Evolutionary conservation across 2,113 vertebrate genomes (phyloP).

Genomic region (Chaetops frenatus): DNA sequence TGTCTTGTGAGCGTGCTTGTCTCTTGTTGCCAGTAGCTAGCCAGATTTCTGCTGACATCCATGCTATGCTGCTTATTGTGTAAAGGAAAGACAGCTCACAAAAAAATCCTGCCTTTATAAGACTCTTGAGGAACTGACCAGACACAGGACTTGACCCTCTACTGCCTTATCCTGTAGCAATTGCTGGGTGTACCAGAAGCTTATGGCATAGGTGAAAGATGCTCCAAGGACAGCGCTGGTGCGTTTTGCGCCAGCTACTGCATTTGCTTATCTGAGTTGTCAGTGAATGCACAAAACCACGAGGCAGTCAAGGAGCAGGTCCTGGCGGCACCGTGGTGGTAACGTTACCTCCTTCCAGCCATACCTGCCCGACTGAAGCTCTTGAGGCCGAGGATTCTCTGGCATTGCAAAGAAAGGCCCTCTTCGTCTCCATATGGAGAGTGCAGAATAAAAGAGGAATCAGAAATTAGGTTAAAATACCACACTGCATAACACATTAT

Average conservation of each 20-base stretch:
- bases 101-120: background rate
- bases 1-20: background rate
- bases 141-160: background rate
- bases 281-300: fast-evolving
- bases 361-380: background rate
- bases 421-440: background rate
- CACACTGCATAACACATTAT: constrained; percentile 43
- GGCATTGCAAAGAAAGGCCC: background rate
- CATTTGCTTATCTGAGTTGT: background rate
- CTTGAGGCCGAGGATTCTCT: background rate
- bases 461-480: constrained; percentile 72
- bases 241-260: background rate
- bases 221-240: fast-evolving
- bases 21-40: background rate
- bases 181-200: background rate
- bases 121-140: background rate
- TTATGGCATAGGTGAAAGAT: background rate
- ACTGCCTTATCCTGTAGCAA: constrained; percentile 19
- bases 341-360: background rate
- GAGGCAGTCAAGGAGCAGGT: background rate
- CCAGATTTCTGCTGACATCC: background rate
- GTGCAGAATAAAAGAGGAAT: constrained; percentile 38
- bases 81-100: background rate
- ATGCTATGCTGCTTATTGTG: background rate
- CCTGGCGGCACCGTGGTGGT: background rate